Percentiles rank a stretch among this genome's conserved stretches.
Conservation (phyloP, 2,113 vertebrate species). For the Capreolus pygargus region DNA sequence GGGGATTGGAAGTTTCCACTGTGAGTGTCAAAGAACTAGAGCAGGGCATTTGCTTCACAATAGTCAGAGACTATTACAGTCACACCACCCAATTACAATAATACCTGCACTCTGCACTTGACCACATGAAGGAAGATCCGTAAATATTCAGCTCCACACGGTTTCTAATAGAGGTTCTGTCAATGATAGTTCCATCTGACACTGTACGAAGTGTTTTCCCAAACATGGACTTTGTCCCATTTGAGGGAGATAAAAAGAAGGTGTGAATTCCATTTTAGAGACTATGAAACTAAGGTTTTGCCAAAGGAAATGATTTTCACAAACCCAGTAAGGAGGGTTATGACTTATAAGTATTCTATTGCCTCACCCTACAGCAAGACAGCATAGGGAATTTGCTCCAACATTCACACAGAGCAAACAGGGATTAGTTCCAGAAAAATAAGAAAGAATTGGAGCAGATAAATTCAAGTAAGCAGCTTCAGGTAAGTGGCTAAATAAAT, state of each 20-base stretch:
- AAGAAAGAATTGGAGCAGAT: neutral
- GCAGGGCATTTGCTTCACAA: conserved; percentile 33
- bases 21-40: conserved; percentile 31
- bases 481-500: neutral
- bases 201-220: neutral
- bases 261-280: conserved; percentile 3
- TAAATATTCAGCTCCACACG: neutral
- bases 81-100: neutral
- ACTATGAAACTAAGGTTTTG: neutral
- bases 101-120: neutral
- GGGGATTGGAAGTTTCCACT: conserved; percentile 52
- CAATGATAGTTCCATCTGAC: neutral
- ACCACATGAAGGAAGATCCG: neutral
- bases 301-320: neutral
- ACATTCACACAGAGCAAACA: neutral
- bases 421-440: neutral
- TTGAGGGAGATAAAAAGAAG: neutral
- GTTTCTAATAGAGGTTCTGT: neutral
- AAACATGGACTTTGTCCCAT: neutral
- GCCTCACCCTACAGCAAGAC: neutral
- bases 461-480: neutral
- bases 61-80: conserved; percentile 9
- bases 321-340: neutral
- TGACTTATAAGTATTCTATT: neutral
- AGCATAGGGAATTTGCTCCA: neutral